A percentile compares a stretch with the other conserved stretches of the same genome.
These are phyloP conservation scores for Aurelia aurita DNA, from an alignment of 30 jellyfish, hydroid and myxozoan species.

Conservation along the genomic window DNA sequence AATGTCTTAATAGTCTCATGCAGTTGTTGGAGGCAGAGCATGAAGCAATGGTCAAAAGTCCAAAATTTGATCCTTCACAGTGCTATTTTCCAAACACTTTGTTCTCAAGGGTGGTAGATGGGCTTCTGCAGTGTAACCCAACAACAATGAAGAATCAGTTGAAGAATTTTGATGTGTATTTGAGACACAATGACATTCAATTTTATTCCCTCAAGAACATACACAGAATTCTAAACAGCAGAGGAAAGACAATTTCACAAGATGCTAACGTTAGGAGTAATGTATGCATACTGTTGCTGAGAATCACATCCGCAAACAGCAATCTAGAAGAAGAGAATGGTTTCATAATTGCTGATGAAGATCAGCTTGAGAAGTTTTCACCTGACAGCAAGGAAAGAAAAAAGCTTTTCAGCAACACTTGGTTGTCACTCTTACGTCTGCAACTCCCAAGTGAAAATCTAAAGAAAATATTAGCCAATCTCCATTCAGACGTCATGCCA, in stretches of 20 bases:
- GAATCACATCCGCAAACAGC: background rate
- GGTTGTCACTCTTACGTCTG: constrained; percentile 77
- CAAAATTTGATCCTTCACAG: constrained; percentile 12
- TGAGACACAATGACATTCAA: constrained; percentile 44
- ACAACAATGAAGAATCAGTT: background rate
- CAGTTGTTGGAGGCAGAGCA: constrained; percentile 45
- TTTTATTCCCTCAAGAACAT: constrained; percentile 44
- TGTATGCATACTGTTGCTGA: constrained; percentile 19
- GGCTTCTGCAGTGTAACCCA: constrained; percentile 11
- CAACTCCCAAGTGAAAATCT: constrained; percentile 54
- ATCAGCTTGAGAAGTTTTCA: constrained; percentile 3
- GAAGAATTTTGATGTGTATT: constrained; percentile 14
- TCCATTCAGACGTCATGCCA: constrained; percentile 88
- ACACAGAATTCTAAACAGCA: background rate
- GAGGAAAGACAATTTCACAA: constrained; percentile 6
- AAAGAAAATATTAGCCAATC: constrained; percentile 69
- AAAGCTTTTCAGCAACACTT: constrained; percentile 56
- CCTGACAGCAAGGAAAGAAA: constrained; percentile 41
- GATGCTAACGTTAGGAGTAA: constrained; percentile 8
- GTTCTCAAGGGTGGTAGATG: constrained; percentile 30
- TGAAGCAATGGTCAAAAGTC: constrained; percentile 38
- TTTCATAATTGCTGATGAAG: constrained; percentile 18
- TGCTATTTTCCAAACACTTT: constrained; percentile 44
- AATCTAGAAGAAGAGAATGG: constrained; percentile 3
- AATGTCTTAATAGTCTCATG: constrained; percentile 37